Conservation (phyloP, 2,113 vertebrate genomes). For the Ctenodactylus gundi region DNA sequence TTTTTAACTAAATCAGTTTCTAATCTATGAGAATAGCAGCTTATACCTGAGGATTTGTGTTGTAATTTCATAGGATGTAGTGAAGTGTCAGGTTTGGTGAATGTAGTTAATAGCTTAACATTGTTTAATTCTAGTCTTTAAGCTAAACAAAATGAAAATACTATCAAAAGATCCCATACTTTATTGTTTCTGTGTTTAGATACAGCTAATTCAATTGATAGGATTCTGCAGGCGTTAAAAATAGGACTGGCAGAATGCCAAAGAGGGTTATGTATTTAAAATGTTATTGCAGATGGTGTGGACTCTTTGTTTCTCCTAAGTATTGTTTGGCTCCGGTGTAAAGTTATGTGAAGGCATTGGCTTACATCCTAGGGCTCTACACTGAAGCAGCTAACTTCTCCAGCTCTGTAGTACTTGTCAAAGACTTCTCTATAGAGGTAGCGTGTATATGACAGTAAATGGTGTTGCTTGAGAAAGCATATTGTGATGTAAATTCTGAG, state of each 20-base stretch:
- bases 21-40: neutral
- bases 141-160: neutral
- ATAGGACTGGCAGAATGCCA: slow-evolving; percentile 85
- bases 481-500: neutral
- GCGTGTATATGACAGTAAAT: neutral
- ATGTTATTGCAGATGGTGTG: slow-evolving; percentile 85
- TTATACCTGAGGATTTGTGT: neutral
- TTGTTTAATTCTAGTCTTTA: slow-evolving; percentile 47
- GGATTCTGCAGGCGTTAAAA: slow-evolving; percentile 83
- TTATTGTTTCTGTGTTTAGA: slow-evolving; percentile 76
- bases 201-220: slow-evolving; percentile 77
- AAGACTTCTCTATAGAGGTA: neutral
- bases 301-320: slow-evolving; percentile 81
- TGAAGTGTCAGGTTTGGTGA: neutral
- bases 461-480: neutral
- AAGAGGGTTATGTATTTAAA: slow-evolving; percentile 81
- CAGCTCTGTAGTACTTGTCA: neutral
- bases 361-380: slow-evolving; percentile 72
- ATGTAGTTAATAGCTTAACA: slow-evolving; percentile 34
- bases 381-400: slow-evolving; percentile 64
- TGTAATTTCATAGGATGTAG: slow-evolving; percentile 28
- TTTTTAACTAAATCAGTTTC: slow-evolving; percentile 7
- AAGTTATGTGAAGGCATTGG: slow-evolving; percentile 79
- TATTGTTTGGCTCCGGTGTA: slow-evolving; percentile 83
- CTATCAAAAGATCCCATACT: neutral